Evolutionary conservation across 2,888 invertebrate genomes (phyloP).

Genomic region (Acrobasis consociella): DNA sequence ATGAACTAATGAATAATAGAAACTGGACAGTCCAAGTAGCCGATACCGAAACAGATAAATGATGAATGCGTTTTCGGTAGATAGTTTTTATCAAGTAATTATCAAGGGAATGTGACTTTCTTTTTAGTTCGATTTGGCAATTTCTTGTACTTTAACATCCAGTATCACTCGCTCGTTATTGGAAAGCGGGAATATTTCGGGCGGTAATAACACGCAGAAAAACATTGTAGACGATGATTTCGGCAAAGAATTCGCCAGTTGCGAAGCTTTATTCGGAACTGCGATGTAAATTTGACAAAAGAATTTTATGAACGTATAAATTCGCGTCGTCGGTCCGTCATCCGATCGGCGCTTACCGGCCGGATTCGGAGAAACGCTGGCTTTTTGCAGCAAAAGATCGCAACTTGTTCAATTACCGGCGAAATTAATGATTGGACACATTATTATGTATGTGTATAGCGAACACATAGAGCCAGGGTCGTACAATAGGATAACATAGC

Average conservation of each 20-base stretch:
- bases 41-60: slow-evolving; percentile 70
- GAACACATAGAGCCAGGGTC: slow-evolving; percentile 42
- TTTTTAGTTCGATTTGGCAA: slow-evolving; percentile 24
- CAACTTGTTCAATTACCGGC: slow-evolving; percentile 76
- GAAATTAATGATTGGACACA: slow-evolving; percentile 81
- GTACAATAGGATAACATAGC: slow-evolving; percentile 78
- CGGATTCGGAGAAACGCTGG: slow-evolving; percentile 68
- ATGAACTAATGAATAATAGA: slow-evolving; percentile 78
- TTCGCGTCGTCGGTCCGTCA: slow-evolving; percentile 60
- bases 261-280: slow-evolving; percentile 62
- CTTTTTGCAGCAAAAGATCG: slow-evolving; percentile 65
- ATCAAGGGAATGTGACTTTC: slow-evolving; percentile 52
- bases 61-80: slow-evolving; percentile 71
- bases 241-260: slow-evolving; percentile 67
- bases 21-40: slow-evolving; percentile 74
- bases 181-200: slow-evolving; percentile 39
- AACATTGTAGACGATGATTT: slow-evolving; percentile 67
- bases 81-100: slow-evolving; percentile 65
- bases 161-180: slow-evolving; percentile 37
- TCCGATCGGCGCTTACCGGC: slow-evolving; percentile 63
- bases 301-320: slow-evolving; percentile 81
- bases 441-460: slow-evolving; percentile 58
- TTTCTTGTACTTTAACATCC: slow-evolving; percentile 34
- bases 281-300: slow-evolving; percentile 79
- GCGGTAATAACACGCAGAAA: slow-evolving; percentile 71